Base-by-base conservation (phyloP, 2,888 invertebrate species). In the Tipula helvola region DNA sequence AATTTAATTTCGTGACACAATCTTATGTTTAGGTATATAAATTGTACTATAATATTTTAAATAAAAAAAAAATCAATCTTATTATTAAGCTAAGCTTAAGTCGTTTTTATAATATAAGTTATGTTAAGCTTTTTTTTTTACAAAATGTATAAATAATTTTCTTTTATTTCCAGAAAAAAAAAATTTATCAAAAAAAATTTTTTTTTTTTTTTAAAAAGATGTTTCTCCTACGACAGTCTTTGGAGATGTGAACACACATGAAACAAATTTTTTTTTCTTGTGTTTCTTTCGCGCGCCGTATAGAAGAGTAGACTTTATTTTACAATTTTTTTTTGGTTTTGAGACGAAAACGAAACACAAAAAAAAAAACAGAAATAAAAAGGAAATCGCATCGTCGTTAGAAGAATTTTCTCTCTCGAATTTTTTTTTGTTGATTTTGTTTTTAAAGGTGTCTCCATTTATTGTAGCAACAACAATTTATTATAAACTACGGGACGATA, bases 211-310 rank as follows among this genome's bases (percentile, higher is more conserved):
- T 52, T 41, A 71, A 86, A 85, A 86, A 88, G 88, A 88, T 89
- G 88, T 88, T 88, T 88, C 88, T 88, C 88, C 88, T 88, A 88
- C 88, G 88, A 89, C 88, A 87, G 88, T 88, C 88, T 88, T 88
- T 87, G 88, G 88, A 89, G 88, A 89, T 88, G 88, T 88, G 88
- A 88, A 52, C 52, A 86, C 41, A 86, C 36, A 57, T 36, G 36
- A 52, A 86, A 86, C 36, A 86, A 39, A 86, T 86, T 71, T 28
- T 28, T 28, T 71, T 71, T 71, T 71, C 71, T 71, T 71, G 71
- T 71, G 71, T 71, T 71, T 71, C 71, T 71, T 71, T 71, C 71
- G 71, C 86, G 84, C 84, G 41, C 41, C 44, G 28, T 18, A 85
- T 12, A 85, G 42, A 39, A 85, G 85, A 85, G 42, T 42, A 85